Evolutionary conservation across 1,140 invertebrate genomes (phyloP).

Genomic region (Drosophila arawakana): DNA sequence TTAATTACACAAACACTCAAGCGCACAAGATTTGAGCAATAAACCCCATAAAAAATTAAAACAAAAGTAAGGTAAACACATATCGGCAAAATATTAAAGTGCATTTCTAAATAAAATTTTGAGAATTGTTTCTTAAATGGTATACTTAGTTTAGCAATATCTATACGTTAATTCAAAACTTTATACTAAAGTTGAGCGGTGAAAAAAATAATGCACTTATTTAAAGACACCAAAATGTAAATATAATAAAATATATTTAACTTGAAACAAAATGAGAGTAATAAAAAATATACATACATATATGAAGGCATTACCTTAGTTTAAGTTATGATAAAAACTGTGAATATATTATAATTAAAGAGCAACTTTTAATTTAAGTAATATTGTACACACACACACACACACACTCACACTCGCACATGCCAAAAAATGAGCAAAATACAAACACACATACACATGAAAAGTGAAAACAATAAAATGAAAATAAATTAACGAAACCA

Average conservation of each 20-base stretch:
- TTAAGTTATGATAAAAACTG: slow-evolving; percentile 66
- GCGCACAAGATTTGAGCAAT: background rate
- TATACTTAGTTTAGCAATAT: slow-evolving; percentile 39
- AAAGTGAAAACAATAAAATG: slow-evolving; percentile 53
- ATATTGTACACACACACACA: slow-evolving; percentile 54
- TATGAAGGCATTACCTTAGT: slow-evolving; percentile 58
- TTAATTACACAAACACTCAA: slow-evolving; percentile 34
- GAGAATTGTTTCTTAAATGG: slow-evolving; percentile 47
- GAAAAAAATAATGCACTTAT: slow-evolving; percentile 32
- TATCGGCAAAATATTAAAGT: slow-evolving; percentile 67
- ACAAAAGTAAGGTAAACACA: slow-evolving; percentile 37
- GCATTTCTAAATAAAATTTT: slow-evolving; percentile 66
- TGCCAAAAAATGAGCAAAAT: slow-evolving; percentile 26
- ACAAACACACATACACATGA: slow-evolving; percentile 38
- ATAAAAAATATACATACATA: slow-evolving; percentile 16
- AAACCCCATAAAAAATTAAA: slow-evolving; percentile 2
- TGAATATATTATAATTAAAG: slow-evolving; percentile 78
- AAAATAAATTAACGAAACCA: slow-evolving; percentile 51
- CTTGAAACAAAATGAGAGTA: slow-evolving; percentile 23
- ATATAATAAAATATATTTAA: slow-evolving; percentile 42
- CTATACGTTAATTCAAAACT: slow-evolving; percentile 5
- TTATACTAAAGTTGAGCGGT: slow-evolving; percentile 28
- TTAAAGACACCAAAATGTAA: slow-evolving; percentile 46
- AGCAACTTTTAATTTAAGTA: slow-evolving; percentile 72
- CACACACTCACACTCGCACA: slow-evolving; percentile 4